Evolutionary conservation across 2,888 invertebrate genomes (phyloP).

Genomic region (Hedya salicella): DNA sequence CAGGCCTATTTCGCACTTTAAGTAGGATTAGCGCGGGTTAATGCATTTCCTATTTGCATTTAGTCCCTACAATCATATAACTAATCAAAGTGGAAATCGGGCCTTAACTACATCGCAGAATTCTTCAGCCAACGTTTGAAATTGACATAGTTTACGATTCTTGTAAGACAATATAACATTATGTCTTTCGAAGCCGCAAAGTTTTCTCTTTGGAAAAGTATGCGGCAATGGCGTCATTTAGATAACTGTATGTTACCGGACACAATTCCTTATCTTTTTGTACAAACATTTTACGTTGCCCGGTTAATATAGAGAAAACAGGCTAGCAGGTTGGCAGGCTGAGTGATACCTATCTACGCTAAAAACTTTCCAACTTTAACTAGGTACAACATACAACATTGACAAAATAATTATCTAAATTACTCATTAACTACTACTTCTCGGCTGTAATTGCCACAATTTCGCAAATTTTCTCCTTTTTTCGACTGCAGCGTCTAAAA

Average conservation of each 20-base stretch:
- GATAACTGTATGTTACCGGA: constrained; percentile 44
- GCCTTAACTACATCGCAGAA: background rate
- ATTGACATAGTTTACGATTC: constrained; percentile 1
- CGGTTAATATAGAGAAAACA: constrained; percentile 43
- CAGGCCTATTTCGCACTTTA: too few relatives aligned
- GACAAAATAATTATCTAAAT: constrained; percentile 30
- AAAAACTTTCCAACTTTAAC: background rate
- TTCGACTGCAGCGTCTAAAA: background rate
- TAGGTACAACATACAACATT: background rate
- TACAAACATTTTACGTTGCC: constrained; percentile 44
- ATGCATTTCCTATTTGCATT: too few relatives aligned
- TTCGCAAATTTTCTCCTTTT: background rate
- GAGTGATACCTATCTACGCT: background rate
- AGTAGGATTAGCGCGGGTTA: too few relatives aligned
- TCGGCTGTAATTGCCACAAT: background rate
- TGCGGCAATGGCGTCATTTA: constrained; percentile 37
- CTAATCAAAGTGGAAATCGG: too few relatives aligned
- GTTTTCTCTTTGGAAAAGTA: constrained; percentile 35
- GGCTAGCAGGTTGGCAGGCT: background rate
- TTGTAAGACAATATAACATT: background rate
- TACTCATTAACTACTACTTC: constrained; percentile 35
- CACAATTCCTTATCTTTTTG: constrained; percentile 48
- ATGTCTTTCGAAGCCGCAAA: constrained; percentile 3
- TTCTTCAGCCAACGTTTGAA: background rate
- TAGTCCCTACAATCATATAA: too few relatives aligned